Conservation (phyloP, 2,888 invertebrate genomes). For the Heliconius erato region DNA sequence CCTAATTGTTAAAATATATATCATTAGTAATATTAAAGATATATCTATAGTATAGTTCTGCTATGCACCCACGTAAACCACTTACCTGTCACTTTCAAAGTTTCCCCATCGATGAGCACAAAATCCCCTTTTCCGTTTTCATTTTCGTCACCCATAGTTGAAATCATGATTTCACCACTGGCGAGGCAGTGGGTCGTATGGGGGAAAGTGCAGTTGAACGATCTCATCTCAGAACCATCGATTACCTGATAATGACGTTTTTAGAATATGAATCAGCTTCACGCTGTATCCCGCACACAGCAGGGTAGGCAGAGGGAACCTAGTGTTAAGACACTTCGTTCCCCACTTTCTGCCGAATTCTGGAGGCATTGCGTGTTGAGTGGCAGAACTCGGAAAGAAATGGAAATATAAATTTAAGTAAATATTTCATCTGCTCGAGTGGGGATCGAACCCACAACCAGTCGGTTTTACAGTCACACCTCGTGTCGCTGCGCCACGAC, state of each 20-base stretch:
- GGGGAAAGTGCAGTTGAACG: conserved; percentile 92
- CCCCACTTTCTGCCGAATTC: no score
- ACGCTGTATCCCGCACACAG: no score
- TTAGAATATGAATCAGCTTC: conserved; percentile 66
- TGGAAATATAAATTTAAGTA: no score
- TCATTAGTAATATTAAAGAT: no score
- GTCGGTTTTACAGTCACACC: no score
- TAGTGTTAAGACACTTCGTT: no score
- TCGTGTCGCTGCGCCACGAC: no score
- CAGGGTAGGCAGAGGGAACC: no score
- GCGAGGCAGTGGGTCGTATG: conserved; percentile 98
- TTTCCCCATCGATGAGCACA: conserved; percentile 93
- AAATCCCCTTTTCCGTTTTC: conserved; percentile 95
- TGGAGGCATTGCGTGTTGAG: no score
- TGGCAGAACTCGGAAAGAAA: no score
- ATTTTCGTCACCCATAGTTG: conserved; percentile 95
- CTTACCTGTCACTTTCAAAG: conserved; percentile 90
- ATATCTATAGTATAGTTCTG: not conserved
- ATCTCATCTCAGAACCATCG: conserved; percentile 91
- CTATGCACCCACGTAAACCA: conserved; percentile 33
- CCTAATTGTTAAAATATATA: not conserved
- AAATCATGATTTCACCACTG: conserved; percentile 97
- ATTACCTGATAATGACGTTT: conserved; percentile 88
- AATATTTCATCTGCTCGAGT: no score
- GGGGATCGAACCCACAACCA: no score